Evolutionary conservation across 2,113 vertebrate genomes (phyloP).

Genomic region (Solea solea): DNA sequence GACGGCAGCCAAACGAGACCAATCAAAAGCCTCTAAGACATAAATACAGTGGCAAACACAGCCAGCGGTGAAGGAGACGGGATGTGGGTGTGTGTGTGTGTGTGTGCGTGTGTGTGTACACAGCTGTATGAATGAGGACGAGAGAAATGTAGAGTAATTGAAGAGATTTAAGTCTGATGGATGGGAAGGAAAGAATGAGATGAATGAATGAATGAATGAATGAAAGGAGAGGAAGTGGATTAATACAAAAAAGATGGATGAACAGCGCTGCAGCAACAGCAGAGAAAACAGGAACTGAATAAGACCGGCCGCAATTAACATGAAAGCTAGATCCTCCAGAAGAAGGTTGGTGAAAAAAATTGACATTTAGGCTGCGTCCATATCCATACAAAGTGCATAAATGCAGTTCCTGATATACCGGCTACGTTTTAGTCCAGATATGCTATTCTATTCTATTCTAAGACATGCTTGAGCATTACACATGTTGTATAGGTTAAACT

Average conservation of each 20-base stretch:
- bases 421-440: too few species aligned
- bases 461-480: too few species aligned
- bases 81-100: slow-evolving; percentile 16
- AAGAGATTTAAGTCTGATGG: slow-evolving; percentile 64
- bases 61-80: slow-evolving; percentile 29
- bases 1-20: slow-evolving; percentile 56
- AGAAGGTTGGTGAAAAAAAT: not conserved
- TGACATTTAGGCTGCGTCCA: not conserved
- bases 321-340: slow-evolving; percentile 22
- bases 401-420: too few species aligned
- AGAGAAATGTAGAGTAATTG: slow-evolving; percentile 57
- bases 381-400: too few species aligned
- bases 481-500: too few species aligned
- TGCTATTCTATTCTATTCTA: too few species aligned
- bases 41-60: slow-evolving; percentile 54
- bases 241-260: slow-evolving; percentile 40
- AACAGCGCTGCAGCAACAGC: slow-evolving; percentile 32
- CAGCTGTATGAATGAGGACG: slow-evolving; percentile 48
- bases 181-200: slow-evolving; percentile 49
- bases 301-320: slow-evolving; percentile 21
- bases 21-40: slow-evolving; percentile 62
- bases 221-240: slow-evolving; percentile 56
- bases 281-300: slow-evolving; percentile 32
- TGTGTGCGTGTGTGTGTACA: slow-evolving; percentile 7
- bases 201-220: slow-evolving; percentile 60